Evolutionary conservation across 2,113 vertebrate genomes (phyloP).

Genomic region (Serinus canaria): DNA sequence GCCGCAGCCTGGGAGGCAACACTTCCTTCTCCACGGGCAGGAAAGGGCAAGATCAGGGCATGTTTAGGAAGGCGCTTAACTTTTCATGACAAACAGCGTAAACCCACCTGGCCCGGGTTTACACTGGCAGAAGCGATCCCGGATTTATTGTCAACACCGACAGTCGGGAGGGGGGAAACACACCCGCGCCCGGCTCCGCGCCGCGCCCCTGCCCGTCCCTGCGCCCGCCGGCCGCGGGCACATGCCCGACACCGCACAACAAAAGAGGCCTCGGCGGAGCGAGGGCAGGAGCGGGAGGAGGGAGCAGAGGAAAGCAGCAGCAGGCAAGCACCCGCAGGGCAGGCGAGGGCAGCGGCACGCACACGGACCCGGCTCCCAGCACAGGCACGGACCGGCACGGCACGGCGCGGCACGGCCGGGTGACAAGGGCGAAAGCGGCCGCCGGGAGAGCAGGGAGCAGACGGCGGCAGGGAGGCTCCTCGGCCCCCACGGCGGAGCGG

Average conservation of each 20-base stretch:
- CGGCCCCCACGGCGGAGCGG: not conserved
- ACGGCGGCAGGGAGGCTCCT: not conserved
- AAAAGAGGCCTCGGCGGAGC: not conserved
- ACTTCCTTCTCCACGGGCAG: not conserved
- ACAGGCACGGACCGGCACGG: not conserved
- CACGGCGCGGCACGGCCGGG: not conserved
- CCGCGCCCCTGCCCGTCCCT: not conserved
- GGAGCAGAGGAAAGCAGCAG: not conserved
- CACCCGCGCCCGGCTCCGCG: not conserved
- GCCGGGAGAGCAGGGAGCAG: not conserved
- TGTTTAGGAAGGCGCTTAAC: constrained; percentile 27
- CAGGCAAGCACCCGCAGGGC: not conserved
- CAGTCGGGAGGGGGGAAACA: not conserved
- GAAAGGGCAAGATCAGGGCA: constrained; percentile 11
- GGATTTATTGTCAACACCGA: not conserved
- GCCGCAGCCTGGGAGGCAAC: not conserved
- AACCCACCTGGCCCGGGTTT: not conserved
- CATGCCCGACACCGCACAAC: not conserved
- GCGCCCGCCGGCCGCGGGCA: not conserved
- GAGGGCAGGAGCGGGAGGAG: not conserved
- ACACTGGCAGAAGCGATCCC: not conserved
- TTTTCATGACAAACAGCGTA: not conserved
- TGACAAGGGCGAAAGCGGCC: not conserved
- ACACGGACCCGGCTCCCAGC: not conserved
- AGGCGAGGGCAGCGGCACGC: not conserved